A percentile compares a stretch with the other conserved stretches of the same genome.
Evolutionary conservation across 2,113 vertebrate species (phyloP).

Genomic region (Cyprinus carpio): DNA sequence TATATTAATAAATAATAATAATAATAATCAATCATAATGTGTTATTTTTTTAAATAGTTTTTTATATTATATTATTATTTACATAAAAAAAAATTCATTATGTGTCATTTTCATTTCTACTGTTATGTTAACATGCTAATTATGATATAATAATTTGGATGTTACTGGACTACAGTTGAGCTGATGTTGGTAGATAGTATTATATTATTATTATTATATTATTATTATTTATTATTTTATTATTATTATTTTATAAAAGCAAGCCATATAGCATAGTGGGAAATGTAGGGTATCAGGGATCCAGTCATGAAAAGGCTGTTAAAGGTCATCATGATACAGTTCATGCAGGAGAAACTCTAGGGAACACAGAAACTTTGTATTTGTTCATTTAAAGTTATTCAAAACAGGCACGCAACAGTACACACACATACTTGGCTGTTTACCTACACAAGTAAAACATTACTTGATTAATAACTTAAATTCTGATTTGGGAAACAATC

Average conservation of each 20-base stretch:
- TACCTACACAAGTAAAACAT: slow-evolving; percentile 17
- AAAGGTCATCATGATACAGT: neutral
- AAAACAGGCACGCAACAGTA: neutral
- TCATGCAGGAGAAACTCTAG: neutral
- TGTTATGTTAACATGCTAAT: too few species aligned
- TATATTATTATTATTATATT: too few species aligned
- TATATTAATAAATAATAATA: too few species aligned
- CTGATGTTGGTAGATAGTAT: neutral
- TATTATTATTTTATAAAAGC: neutral
- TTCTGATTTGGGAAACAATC: neutral
- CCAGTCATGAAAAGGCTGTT: neutral
- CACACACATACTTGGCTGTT: neutral
- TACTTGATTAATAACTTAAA: neutral
- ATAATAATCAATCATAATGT: too few species aligned
- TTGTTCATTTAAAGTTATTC: neutral
- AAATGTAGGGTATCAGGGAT: neutral
- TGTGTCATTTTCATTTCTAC: too few species aligned
- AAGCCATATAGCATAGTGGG: neutral
- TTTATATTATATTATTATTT: too few species aligned
- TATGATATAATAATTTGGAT: too few species aligned
- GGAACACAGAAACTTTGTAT: neutral
- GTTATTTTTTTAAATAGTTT: too few species aligned
- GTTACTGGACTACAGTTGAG: too few species aligned
- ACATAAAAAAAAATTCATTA: too few species aligned
- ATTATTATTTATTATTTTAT: too few species aligned